These are phyloP conservation scores for Petrocephalus sullivani DNA, from an alignment of 2,797 vertebrate genomes.

Conservation along the genomic window DNA sequence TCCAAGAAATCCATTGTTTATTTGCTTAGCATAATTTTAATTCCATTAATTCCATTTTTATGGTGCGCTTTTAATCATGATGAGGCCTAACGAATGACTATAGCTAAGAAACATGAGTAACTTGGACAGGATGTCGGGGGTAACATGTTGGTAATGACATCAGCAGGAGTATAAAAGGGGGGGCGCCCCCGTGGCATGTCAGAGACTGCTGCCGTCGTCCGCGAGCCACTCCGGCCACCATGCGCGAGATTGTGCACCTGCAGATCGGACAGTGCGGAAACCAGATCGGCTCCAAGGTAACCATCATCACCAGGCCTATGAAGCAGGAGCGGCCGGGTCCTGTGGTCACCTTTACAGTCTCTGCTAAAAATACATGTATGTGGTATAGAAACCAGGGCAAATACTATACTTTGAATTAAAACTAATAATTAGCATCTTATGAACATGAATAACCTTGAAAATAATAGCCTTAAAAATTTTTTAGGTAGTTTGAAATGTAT, in stretches of 20 bases:
- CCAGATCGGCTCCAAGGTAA: conserved; percentile 94
- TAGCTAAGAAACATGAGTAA: neutral
- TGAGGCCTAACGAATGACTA: neutral
- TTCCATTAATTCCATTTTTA: neutral
- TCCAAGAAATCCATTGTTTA: neutral
- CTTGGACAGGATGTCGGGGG: neutral
- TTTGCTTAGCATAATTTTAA: neutral
- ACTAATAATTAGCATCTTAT: neutral
- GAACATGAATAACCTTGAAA: neutral
- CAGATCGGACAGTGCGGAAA: conserved; percentile 98
- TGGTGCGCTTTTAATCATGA: neutral
- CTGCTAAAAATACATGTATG: neutral
- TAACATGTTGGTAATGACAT: conserved; percentile 52
- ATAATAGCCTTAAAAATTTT: neutral
- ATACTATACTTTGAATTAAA: neutral
- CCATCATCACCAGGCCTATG: neutral
- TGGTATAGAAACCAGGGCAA: neutral
- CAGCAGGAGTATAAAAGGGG: conserved; percentile 38
- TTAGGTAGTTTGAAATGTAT: neutral
- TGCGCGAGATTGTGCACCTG: conserved; percentile 95
- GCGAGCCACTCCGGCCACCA: conserved; percentile 57
- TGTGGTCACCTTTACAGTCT: neutral
- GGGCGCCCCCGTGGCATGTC: conserved; percentile 27
- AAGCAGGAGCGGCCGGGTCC: neutral
- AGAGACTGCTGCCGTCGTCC: conserved; percentile 3